A percentile compares a stretch with the other conserved stretches of the same genome.
Evolutionary conservation across 2,797 vertebrate species (phyloP).

Genomic region (Odontamblyopus lacepedii): DNA sequence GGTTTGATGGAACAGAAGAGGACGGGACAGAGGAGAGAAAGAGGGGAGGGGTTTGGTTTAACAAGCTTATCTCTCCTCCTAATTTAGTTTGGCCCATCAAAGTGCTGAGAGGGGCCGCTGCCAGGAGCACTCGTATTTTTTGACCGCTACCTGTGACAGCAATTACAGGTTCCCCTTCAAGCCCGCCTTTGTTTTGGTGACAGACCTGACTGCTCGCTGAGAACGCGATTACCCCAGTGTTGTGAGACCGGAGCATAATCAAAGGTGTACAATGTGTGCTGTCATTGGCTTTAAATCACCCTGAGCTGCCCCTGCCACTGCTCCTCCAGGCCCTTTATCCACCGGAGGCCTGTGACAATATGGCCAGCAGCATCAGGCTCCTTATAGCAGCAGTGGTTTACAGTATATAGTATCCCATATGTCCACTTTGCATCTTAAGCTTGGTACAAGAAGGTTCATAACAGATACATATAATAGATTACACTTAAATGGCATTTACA

Average conservation of each 20-base stretch:
- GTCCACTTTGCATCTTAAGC: conserved; percentile 1
- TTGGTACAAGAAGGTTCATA: neutral
- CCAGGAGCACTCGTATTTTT: conserved; percentile 67
- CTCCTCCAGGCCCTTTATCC: conserved; percentile 32
- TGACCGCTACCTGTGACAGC: conserved; percentile 75
- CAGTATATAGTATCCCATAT: conserved; percentile 5
- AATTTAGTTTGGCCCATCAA: conserved; percentile 73
- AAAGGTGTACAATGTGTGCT: conserved; percentile 56
- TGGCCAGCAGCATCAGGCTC: conserved; percentile 33
- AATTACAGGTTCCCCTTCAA: conserved; percentile 74
- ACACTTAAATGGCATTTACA: too few relatives aligned
- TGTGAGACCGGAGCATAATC: conserved; percentile 67
- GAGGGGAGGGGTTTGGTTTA: conserved; percentile 58
- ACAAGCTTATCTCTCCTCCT: conserved; percentile 73
- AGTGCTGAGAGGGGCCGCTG: conserved; percentile 47
- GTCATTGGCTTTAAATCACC: conserved; percentile 56
- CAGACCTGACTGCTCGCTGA: conserved; percentile 61
- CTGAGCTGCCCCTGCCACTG: conserved; percentile 28
- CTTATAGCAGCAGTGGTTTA: conserved; percentile 22
- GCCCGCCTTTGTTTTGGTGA: conserved; percentile 68
- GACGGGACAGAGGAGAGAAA: conserved; percentile 34
- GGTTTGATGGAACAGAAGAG: conserved; percentile 47
- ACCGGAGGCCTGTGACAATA: conserved; percentile 29
- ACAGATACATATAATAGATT: neutral
- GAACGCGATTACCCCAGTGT: conserved; percentile 66